Conservation (phyloP, 2,888 invertebrate species). For the Oxycera nigricornis region DNA sequence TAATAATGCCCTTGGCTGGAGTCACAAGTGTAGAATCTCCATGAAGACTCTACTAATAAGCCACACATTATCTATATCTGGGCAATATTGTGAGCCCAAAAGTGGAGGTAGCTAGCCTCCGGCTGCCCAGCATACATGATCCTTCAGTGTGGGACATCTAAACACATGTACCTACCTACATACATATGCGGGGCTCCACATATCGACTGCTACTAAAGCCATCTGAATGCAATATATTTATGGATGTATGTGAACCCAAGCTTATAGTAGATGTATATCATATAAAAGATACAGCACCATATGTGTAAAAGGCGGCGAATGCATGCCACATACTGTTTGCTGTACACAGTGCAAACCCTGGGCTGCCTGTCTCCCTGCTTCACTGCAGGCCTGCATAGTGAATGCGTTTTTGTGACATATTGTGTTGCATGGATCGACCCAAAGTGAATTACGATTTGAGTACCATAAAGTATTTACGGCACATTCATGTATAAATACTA, state of each 20-base stretch:
- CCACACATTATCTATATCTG: not conserved
- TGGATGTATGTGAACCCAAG: not conserved
- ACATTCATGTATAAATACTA: constrained; percentile 21
- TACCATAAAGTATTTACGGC: not conserved
- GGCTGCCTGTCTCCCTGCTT: not conserved
- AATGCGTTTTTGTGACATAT: constrained; percentile 22
- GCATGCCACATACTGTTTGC: constrained; percentile 13
- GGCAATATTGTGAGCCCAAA: not conserved
- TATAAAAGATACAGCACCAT: not conserved
- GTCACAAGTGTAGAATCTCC: constrained; percentile 9
- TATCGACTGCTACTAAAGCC: not conserved
- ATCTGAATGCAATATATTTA: not conserved
- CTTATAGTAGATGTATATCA: not conserved
- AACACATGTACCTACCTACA: not conserved
- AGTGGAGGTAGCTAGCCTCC: not conserved
- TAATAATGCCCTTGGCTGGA: constrained; percentile 5
- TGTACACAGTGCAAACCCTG: not conserved
- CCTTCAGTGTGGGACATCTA: not conserved
- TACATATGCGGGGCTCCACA: not conserved
- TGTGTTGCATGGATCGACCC: not conserved
- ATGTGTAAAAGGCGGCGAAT: constrained; percentile 2
- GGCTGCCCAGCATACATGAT: not conserved
- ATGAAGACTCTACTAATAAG: constrained; percentile 10
- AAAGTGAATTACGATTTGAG: constrained; percentile 2
- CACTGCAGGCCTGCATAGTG: not conserved